phyloP scores from a whole-genome alignment of 2,888 invertebrate species.

The Andricus quercusramuli region DNA sequence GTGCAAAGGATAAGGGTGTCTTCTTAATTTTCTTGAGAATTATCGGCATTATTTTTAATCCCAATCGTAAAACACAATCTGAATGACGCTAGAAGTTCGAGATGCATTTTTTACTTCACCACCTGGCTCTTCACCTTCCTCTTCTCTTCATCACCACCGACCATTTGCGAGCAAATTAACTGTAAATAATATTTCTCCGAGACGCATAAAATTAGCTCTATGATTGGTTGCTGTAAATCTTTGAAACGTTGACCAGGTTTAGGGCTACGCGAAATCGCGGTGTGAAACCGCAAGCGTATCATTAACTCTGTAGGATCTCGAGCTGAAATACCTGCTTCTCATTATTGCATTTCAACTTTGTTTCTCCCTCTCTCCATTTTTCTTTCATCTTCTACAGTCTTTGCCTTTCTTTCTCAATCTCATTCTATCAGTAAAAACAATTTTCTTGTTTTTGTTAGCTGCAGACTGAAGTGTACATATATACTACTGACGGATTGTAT shows the following conservation, averaged over 20 bases:
- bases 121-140: neutral
- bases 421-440: neutral
- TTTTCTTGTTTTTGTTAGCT: no score
- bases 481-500: no score
- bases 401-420: neutral
- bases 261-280: conserved; percentile 52
- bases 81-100: neutral
- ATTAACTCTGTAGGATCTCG: conserved; percentile 50
- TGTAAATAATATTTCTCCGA: conserved; percentile 54
- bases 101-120: neutral
- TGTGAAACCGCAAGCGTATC: conserved; percentile 57
- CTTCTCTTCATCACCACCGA: conserved; percentile 19
- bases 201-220: conserved; percentile 56
- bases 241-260: conserved; percentile 53
- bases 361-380: conserved; percentile 11
- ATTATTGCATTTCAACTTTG: neutral
- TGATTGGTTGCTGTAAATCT: conserved; percentile 60
- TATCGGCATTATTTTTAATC: no score
- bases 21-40: no score
- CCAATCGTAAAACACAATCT: no score
- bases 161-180: conserved; percentile 46
- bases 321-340: conserved; percentile 17
- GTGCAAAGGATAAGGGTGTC: no score
- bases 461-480: no score
- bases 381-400: neutral